Evolutionary conservation across 1,140 invertebrate genomes (phyloP).

Genomic region (Daktulosphaira vitifoliae): DNA sequence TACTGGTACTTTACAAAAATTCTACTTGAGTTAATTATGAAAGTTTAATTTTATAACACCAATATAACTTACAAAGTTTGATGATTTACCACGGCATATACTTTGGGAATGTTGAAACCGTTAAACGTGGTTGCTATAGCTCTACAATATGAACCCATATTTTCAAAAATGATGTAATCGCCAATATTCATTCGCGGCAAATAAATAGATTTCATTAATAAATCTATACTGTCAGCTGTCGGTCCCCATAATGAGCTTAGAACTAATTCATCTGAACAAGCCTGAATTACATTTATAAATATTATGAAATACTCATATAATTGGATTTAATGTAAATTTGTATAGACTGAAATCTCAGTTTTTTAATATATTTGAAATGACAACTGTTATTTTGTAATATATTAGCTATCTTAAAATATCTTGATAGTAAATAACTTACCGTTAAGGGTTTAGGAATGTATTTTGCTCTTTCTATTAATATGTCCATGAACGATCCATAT

Average conservation of each 20-base stretch:
- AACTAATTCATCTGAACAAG: conserved; percentile 40
- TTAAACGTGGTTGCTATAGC: conserved; percentile 82
- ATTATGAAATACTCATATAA: too few relatives aligned
- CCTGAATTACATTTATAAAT: background rate
- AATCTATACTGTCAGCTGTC: conserved; percentile 87
- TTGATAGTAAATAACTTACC: conserved; percentile 43
- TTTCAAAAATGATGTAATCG: conserved; percentile 74
- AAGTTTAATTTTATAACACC: too few relatives aligned
- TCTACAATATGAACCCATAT: conserved; percentile 93
- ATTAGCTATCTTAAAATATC: too few relatives aligned
- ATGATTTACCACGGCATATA: conserved; percentile 37
- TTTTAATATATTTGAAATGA: too few relatives aligned
- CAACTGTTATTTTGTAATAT: too few relatives aligned
- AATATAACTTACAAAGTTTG: too few relatives aligned
- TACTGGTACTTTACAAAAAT: too few relatives aligned
- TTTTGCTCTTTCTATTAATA: conserved; percentile 79
- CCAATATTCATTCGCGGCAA: conserved; percentile 69
- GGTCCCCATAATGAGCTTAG: conserved; percentile 80
- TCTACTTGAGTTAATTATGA: too few relatives aligned
- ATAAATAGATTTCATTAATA: conserved; percentile 58
- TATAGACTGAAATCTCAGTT: too few relatives aligned
- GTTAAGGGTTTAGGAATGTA: conserved; percentile 61
- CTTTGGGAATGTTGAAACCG: conserved; percentile 70
- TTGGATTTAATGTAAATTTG: too few relatives aligned
- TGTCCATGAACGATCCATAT: conserved; percentile 97